Percentiles rank a stretch among this genome's conserved stretches.
These are phyloP conservation scores for Varecia variegata DNA, from an alignment of 2,797 vertebrate species.

Conservation along the genomic window DNA sequence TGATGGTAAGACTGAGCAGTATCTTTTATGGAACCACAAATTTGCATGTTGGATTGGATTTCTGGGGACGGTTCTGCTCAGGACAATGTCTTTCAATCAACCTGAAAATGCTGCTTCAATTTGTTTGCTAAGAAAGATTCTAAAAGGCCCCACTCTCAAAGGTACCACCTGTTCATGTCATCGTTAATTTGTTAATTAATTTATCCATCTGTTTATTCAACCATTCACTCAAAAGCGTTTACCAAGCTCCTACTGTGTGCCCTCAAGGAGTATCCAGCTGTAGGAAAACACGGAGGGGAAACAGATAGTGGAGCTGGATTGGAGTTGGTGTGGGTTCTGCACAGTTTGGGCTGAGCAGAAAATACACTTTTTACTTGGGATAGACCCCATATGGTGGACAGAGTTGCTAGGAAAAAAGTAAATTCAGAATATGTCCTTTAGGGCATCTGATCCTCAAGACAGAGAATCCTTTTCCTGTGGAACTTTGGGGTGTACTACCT, in stretches of 20 bases:
- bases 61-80: neutral
- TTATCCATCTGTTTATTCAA: neutral
- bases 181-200: neutral
- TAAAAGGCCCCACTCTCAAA: neutral
- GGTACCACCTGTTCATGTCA: neutral
- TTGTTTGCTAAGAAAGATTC: neutral
- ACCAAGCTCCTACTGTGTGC: neutral
- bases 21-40: neutral
- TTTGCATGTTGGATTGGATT: neutral
- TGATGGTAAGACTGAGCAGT: accelerated
- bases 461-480: neutral
- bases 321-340: neutral
- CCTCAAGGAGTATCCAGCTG: neutral
- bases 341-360: neutral
- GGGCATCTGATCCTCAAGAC: neutral
- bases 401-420: neutral
- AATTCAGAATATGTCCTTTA: neutral
- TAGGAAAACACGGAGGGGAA: neutral
- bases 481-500: neutral
- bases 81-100: neutral
- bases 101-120: neutral
- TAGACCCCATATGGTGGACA: neutral
- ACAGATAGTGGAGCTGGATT: neutral
- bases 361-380: neutral
- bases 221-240: neutral